phyloP scores from a whole-genome alignment of 2,888 invertebrate species.

The Ceraclea dissimilis region DNA sequence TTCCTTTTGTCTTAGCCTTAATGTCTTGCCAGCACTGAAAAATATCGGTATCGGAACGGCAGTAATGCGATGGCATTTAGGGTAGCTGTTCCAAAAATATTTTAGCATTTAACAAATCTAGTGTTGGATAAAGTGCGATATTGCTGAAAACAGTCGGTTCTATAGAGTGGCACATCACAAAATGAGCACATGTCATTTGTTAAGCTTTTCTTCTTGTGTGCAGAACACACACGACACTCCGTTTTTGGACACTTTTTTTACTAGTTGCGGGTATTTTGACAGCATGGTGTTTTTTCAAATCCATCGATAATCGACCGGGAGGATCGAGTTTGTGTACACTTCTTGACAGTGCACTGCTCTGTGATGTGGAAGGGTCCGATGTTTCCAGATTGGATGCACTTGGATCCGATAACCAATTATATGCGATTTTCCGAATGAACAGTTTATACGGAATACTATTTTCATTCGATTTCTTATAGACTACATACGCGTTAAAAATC shows the following conservation, averaged over 20 bases:
- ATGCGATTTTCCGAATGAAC: not conserved
- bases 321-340: not conserved
- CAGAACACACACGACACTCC: conserved; percentile 25
- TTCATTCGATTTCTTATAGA: conserved; percentile 17
- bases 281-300: conserved; percentile 2
- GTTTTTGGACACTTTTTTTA: conserved; percentile 14
- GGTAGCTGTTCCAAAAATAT: too few relatives aligned
- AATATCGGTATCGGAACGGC: too few relatives aligned
- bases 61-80: too few relatives aligned
- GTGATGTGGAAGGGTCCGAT: conserved; percentile 8
- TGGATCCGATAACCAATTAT: not conserved
- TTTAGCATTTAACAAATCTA: not conserved
- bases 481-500: conserved; percentile 17
- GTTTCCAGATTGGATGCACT: not conserved
- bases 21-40: too few relatives aligned
- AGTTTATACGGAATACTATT: conserved; percentile 14
- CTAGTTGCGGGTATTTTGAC: not conserved
- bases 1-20: too few relatives aligned
- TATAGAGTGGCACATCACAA: conserved; percentile 21
- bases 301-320: not conserved
- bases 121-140: too few relatives aligned
- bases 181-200: conserved; percentile 21
- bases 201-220: conserved; percentile 20
- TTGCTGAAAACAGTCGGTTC: not conserved
- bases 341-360: too few relatives aligned